phyloP scores from a whole-genome alignment of 2,797 vertebrate species.

The Eulemur rubriventer region DNA sequence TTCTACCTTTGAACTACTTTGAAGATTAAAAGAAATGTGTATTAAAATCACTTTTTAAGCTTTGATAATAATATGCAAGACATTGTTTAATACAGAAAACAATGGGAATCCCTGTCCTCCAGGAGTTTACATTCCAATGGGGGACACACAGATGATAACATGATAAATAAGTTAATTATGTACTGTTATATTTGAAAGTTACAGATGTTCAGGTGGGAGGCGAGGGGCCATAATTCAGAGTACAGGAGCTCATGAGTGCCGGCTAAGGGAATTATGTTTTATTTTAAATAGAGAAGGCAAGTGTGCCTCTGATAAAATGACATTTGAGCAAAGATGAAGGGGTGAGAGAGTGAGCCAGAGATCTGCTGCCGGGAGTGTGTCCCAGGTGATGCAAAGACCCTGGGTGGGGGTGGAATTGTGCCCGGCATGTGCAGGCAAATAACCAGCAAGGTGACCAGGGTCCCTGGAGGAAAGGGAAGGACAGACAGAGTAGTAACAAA shows the following conservation, averaged over 20 bases:
- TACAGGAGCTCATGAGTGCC: background rate
- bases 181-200: background rate
- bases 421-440: too few species aligned
- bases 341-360: background rate
- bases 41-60: background rate
- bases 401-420: too few species aligned
- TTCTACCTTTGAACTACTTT: background rate
- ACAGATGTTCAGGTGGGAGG: background rate
- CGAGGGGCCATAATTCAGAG: background rate
- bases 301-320: background rate
- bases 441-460: background rate
- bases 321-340: background rate
- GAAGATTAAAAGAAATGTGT: background rate
- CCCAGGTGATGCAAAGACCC: too few species aligned
- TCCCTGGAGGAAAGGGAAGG: background rate
- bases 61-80: background rate
- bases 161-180: background rate
- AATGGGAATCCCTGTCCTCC: background rate
- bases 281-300: background rate
- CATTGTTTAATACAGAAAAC: background rate
- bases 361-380: background rate
- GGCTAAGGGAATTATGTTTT: background rate
- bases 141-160: background rate
- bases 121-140: background rate
- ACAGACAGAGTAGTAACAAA: background rate